These are phyloP conservation scores for Cricetomys ansorgei DNA, from an alignment of 2,113 vertebrate genomes.

Conservation along the genomic window DNA sequence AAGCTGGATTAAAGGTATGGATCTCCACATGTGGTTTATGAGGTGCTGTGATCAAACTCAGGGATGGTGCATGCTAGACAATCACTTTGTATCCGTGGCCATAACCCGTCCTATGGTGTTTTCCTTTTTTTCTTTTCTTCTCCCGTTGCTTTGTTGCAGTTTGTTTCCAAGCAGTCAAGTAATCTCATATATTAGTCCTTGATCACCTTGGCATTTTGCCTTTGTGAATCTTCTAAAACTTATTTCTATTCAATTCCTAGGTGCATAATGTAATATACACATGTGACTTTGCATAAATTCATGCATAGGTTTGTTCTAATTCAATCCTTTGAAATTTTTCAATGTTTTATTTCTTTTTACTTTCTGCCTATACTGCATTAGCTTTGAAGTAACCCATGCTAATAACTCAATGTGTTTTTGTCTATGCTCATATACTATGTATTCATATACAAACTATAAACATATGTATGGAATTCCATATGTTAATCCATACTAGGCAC, in stretches of 20 bases:
- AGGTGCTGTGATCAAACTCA: neutral
- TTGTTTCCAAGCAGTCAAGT: neutral
- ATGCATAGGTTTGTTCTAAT: conserved; percentile 28
- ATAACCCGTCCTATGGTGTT: neutral
- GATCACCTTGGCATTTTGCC: neutral
- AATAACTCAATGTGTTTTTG: neutral
- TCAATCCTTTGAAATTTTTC: neutral
- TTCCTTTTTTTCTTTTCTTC: neutral
- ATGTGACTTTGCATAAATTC: neutral
- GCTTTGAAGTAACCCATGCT: neutral
- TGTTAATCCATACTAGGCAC: neutral
- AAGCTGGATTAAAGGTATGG: neutral
- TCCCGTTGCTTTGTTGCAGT: neutral
- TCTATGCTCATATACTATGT: neutral
- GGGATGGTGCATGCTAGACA: too few relatives aligned
- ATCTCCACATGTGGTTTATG: neutral
- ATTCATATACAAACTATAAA: neutral
- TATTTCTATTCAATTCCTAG: conserved; percentile 20
- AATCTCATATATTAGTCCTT: neutral
- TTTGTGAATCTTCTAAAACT: conserved; percentile 7
- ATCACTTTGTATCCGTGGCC: too few relatives aligned
- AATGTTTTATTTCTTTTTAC: conserved; percentile 29
- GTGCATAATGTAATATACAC: neutral
- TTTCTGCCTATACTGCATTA: neutral
- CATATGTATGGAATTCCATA: neutral